phyloP scores from a whole-genome alignment of 2,113 vertebrate species.

The Erythrolamprus reginae region DNA sequence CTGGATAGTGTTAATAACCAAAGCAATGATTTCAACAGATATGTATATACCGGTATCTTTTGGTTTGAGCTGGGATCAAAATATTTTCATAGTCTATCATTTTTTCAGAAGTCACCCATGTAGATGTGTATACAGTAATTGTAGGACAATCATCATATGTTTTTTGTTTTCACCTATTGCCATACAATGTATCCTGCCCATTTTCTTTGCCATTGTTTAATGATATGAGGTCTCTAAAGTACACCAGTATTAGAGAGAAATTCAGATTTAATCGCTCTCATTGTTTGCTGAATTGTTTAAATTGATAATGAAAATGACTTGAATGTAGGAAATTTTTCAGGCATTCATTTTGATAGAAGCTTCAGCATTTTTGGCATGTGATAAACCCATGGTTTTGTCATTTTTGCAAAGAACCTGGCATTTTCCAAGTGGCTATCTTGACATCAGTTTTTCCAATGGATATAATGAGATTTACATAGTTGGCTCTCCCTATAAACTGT shows the following conservation, averaged over 20 bases:
- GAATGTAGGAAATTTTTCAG: not conserved
- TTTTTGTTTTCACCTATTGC: not conserved
- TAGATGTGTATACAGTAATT: not conserved
- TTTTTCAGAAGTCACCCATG: not conserved
- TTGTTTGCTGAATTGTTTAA: not conserved
- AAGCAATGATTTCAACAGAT: not conserved
- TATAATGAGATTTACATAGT: conserved; percentile 35
- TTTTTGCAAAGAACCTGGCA: not conserved
- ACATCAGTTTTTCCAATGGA: conserved; percentile 12
- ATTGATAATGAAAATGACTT: fast-evolving
- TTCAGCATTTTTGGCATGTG: not conserved
- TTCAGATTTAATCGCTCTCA: not conserved
- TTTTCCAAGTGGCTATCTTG: conserved; percentile 7
- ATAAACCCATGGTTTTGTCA: not conserved
- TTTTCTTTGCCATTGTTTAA: not conserved
- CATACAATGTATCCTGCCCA: not conserved
- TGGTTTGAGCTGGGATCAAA: not conserved
- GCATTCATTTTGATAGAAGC: not conserved
- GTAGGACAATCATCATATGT: not conserved
- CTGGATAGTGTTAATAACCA: no score
- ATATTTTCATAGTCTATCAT: not conserved
- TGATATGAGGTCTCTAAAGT: not conserved
- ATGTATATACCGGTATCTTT: not conserved
- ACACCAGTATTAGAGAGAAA: not conserved
- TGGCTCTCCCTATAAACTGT: conserved; percentile 41